Base-by-base conservation (phyloP, 2,888 invertebrate species). In the Meteorus cinctellus region DNA sequence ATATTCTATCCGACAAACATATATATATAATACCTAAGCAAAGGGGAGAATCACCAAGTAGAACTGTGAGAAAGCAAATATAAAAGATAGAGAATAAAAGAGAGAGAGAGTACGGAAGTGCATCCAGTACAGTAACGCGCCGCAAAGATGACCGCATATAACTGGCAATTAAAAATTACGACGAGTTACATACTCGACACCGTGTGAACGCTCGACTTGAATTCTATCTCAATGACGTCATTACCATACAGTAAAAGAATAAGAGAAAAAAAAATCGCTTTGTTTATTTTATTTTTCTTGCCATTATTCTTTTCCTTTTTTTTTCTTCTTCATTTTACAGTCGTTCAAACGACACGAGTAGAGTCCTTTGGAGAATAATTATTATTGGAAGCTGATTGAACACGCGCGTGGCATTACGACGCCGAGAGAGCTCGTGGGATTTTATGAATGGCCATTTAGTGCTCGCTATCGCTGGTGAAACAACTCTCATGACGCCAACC, bases 361-460 rank as follows among this genome's bases (percentile, higher is more conserved):
- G 19, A 19, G 19, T 55, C n/a, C 5, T 55, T 55, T 55, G 19
- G 19, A 19, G 55, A 62, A 62, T 27, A 31, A 62, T 62, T 31
- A 62, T 29, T 62, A 62, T 62, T 62, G 62, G 62, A n/a, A 62
- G 31, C 65, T 65, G 65, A 60, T 41, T 59, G 62, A 60, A 62
- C 27, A 45, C 36, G 55, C 51, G 55, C 29, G 48, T 14, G 19
- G n/a, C n/a, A n/a, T 29, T 62, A 36, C 31, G 41, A 60, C 16
- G 10, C 16, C 8, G 8, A 31, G 55, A 62, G 36, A 16, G 16
- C 59, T 55, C 55, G 55, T 55, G 55, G 34, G 60, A 29, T 72
- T 70, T 70, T 63, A 72, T 72, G 72, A 72, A 72, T 72, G 72
- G 63, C 48, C 72, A 31, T 65, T 72, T 24, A 45, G 60, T 60